These are phyloP conservation scores for Drosophila parabipectinata DNA, from an alignment of 1,140 invertebrate species.

Conservation along the genomic window DNA sequence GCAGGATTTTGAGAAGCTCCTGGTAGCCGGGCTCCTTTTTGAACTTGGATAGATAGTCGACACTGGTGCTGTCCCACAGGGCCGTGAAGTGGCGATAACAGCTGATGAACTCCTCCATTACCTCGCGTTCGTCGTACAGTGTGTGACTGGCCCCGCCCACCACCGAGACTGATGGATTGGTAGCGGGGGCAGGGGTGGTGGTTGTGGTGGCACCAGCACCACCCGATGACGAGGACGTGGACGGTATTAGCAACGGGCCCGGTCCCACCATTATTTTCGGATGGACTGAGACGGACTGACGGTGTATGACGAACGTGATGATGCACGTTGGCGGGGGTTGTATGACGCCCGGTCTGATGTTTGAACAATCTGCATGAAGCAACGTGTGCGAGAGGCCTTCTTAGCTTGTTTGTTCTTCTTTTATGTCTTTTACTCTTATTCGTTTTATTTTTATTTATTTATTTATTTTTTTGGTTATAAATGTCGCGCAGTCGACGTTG, in stretches of 20 bases:
- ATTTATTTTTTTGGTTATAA: conserved; percentile 69
- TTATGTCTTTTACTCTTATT: background rate
- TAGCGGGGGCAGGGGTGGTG: background rate
- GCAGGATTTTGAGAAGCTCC: conserved; percentile 58
- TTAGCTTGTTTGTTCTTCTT: too few relatives aligned
- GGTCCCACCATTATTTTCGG: background rate
- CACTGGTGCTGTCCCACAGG: conserved; percentile 53
- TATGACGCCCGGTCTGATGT: background rate
- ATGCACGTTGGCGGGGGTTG: background rate
- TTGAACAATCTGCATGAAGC: conserved; percentile 5
- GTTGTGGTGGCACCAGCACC: too few relatives aligned
- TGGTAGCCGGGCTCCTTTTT: conserved; percentile 61
- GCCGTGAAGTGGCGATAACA: conserved; percentile 61
- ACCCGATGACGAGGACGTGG: too few relatives aligned
- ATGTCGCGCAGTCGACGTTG: conserved; percentile 30
- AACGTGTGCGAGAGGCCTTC: background rate
- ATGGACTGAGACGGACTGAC: conserved; percentile 13
- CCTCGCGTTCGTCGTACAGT: conserved; percentile 62
- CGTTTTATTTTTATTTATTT: conserved; percentile 50
- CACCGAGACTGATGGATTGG: background rate
- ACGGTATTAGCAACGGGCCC: too few relatives aligned
- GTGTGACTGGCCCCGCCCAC: background rate
- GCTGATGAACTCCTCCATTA: conserved; percentile 69
- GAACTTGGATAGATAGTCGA: conserved; percentile 61
- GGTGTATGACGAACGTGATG: conserved; percentile 6